Evolutionary conservation across 2,888 invertebrate species (phyloP), one percentile per base, ranked within the genome.

Genomic region (Cephus pygmeus): DNA sequence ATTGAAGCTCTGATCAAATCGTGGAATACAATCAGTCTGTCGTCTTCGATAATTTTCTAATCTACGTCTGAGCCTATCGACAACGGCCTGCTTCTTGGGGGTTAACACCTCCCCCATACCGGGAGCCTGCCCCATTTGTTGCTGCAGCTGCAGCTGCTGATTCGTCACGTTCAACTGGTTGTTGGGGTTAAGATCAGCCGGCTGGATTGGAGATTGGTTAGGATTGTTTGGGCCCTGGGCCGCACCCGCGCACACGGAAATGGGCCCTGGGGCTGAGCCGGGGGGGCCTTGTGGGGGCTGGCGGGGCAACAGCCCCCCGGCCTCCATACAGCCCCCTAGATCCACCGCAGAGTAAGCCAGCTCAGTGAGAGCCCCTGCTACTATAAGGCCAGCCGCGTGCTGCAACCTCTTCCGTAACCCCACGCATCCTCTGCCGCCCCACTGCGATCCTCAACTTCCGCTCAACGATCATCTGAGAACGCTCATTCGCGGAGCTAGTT

Each of bases 21-120:
- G 94, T 81, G 97, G 97, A 90, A 96, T 95, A 91, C 96, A 96
- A 90, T 97, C 97, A 85, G 94, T 96, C 91, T 98, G 97, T 82
- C 97, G 94, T 76, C 96, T 94, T 77, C 98, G 94, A 92, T 98
- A 98, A 85, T 94, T 95, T 89, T 97, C 97, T 92, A 98, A 96
- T 88, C 98, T 95, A 82, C 97, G 94, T 81, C 94, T 92, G 77
- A 97, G 92, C 83, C 97, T 94, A 91, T 98, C 98, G 87, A 98
- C 96, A 89, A 97, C 96, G 89, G 96, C 96, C 92, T 97, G 96
- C 84, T 95, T 93, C 91, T 96, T 96, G 69, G 96, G 95, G 88
- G 96, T 95, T 89, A 96, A 93, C 83, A 94, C 93, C 92, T 96
- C 96, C 87, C 94, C 92, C 90, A 91, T 91, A n/a, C 91, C 91